Evolutionary conservation across 2,113 vertebrate genomes (phyloP).

Genomic region (Plecturocebus donacophilus): DNA sequence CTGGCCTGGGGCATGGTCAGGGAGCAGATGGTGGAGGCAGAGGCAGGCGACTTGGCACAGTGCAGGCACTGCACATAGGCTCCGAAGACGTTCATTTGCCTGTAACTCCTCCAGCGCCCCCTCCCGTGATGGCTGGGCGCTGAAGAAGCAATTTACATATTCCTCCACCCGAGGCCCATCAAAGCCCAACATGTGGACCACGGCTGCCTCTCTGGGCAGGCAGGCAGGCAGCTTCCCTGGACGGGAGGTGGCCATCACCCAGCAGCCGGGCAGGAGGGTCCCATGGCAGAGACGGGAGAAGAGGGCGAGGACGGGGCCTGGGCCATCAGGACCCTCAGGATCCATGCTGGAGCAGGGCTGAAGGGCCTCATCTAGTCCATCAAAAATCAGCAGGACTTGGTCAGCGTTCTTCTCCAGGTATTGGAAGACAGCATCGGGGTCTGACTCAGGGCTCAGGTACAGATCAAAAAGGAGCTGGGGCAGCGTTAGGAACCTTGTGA

Average conservation of each 20-base stretch:
- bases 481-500: slow-evolving; percentile 85
- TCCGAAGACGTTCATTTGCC: slow-evolving; percentile 84
- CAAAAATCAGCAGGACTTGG: slow-evolving; percentile 90
- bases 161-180: slow-evolving; percentile 84
- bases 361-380: slow-evolving; percentile 93
- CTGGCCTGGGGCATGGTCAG: neutral
- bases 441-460: slow-evolving; percentile 83
- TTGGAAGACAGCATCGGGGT: slow-evolving; percentile 82
- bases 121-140: slow-evolving; percentile 41
- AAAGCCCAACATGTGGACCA: slow-evolving; percentile 90
- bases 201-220: slow-evolving; percentile 74
- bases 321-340: accelerated
- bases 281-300: slow-evolving; percentile 88
- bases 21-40: slow-evolving; percentile 88
- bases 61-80: slow-evolving; percentile 89
- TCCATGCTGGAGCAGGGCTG: neutral
- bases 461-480: slow-evolving; percentile 90
- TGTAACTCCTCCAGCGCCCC: slow-evolving; percentile 84
- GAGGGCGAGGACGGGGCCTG: slow-evolving; percentile 83
- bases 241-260: slow-evolving; percentile 91
- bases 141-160: slow-evolving; percentile 88
- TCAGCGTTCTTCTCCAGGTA: slow-evolving; percentile 87
- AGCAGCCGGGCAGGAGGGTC: slow-evolving; percentile 90
- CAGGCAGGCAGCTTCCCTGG: slow-evolving; percentile 84
- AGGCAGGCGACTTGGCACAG: slow-evolving; percentile 91